phyloP scores from a whole-genome alignment of 1,140 invertebrate species.

The Hypsibius dujardini region DNA sequence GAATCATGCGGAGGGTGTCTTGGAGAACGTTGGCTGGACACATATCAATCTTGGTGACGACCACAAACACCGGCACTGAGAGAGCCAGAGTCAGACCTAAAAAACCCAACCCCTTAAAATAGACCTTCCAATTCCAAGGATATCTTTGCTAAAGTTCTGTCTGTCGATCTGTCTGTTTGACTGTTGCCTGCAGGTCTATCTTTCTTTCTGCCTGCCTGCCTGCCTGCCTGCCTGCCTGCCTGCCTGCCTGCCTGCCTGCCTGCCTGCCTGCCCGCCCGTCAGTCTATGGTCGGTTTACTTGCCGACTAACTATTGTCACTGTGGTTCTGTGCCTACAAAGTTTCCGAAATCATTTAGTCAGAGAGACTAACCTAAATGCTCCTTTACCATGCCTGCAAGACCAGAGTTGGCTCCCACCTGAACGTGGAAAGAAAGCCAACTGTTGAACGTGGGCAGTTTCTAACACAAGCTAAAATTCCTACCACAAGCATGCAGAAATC shows the following conservation, averaged over 20 bases:
- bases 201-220: too few species aligned
- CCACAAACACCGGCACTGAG: constrained; percentile 96
- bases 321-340: too few species aligned
- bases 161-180: too few species aligned
- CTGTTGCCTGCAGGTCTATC: too few species aligned
- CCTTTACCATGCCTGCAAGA: constrained; percentile 97
- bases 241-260: too few species aligned
- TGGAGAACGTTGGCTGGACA: constrained; percentile 87
- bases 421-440: neutral
- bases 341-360: too few species aligned
- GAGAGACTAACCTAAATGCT: constrained; percentile 48
- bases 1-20: constrained; percentile 78
- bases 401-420: constrained; percentile 92
- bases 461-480: constrained; percentile 24
- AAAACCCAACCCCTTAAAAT: constrained; percentile 16
- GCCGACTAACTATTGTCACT: too few species aligned
- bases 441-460: neutral
- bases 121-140: constrained; percentile 6
- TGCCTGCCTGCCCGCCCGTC: too few species aligned
- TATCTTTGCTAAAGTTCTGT: neutral
- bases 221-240: too few species aligned
- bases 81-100: constrained; percentile 73
- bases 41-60: constrained; percentile 96
- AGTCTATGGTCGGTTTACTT: too few species aligned
- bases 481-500: constrained; percentile 99